phyloP scores from a whole-genome alignment of 2,888 invertebrate species.

The Spisula subtruncata region DNA sequence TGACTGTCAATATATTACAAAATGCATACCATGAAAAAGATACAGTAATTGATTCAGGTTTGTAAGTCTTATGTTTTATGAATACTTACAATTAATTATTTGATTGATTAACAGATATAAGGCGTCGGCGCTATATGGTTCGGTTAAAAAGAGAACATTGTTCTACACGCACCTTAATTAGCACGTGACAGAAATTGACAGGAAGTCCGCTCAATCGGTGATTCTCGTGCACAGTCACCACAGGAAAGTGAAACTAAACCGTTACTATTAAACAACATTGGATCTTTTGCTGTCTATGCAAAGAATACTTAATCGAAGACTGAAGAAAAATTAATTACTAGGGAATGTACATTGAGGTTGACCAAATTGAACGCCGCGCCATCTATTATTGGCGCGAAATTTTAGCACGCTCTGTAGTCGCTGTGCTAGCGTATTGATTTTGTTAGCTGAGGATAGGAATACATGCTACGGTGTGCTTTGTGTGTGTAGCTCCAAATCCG shows the following conservation, averaged over 20 bases:
- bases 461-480: constrained; percentile 39
- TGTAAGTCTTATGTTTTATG: background rate
- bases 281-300: background rate
- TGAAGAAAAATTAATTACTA: background rate
- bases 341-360: background rate
- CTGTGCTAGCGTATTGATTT: constrained; percentile 40
- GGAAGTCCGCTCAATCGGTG: background rate
- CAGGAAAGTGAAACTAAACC: background rate
- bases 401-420: constrained; percentile 35
- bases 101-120: too few species aligned
- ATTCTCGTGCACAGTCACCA: background rate
- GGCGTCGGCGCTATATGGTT: background rate
- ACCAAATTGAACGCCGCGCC: constrained; percentile 33
- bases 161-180: background rate
- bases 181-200: background rate
- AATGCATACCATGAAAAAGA: background rate
- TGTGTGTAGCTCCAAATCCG: constrained; percentile 48
- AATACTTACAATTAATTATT: background rate
- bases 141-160: background rate
- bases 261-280: background rate
- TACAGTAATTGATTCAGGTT: background rate
- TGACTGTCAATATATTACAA: too few species aligned
- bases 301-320: background rate
- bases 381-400: constrained; percentile 48
- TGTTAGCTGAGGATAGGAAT: constrained; percentile 34